Percentiles rank a stretch among this genome's conserved stretches.
Conservation (phyloP, 1,140 invertebrate genomes). For the Conus ventricosus region DNA sequence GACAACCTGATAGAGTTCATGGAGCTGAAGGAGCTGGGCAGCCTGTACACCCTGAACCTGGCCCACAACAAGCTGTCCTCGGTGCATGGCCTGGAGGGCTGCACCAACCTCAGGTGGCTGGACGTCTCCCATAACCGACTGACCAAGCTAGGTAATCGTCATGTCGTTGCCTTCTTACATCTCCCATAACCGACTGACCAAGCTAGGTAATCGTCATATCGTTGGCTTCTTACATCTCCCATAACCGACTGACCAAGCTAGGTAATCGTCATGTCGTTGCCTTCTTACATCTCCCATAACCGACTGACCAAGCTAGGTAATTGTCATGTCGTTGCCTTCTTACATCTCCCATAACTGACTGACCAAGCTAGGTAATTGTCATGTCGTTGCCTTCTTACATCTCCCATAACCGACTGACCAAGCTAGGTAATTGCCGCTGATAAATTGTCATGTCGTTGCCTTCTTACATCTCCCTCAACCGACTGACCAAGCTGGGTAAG, state of each 20-base stretch:
- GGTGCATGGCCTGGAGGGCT: slow-evolving; percentile 68
- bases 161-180: slow-evolving; percentile 40
- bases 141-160: slow-evolving; percentile 60
- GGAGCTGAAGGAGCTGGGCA: slow-evolving; percentile 62
- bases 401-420: slow-evolving; percentile 66
- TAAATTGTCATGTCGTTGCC: no score
- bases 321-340: no score
- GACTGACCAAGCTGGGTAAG: slow-evolving; percentile 67
- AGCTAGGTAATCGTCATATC: slow-evolving; percentile 53
- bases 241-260: slow-evolving; percentile 67
- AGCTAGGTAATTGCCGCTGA: slow-evolving; percentile 56
- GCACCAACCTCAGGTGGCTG: slow-evolving; percentile 67
- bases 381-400: no score
- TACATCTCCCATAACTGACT: slow-evolving; percentile 68
- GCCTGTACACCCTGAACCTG: slow-evolving; percentile 62
- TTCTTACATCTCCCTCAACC: slow-evolving; percentile 67
- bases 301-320: no score
- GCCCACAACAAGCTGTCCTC: slow-evolving; percentile 65
- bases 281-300: no score
- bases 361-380: slow-evolving; percentile 67
- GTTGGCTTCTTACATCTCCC: slow-evolving; percentile 44
- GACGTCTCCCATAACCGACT: slow-evolving; percentile 68
- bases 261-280: slow-evolving; percentile 19
- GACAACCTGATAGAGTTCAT: slow-evolving; percentile 67
- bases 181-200: slow-evolving; percentile 66